Conservation (phyloP, 2,113 vertebrate species). For the Alouatta palliata region DNA sequence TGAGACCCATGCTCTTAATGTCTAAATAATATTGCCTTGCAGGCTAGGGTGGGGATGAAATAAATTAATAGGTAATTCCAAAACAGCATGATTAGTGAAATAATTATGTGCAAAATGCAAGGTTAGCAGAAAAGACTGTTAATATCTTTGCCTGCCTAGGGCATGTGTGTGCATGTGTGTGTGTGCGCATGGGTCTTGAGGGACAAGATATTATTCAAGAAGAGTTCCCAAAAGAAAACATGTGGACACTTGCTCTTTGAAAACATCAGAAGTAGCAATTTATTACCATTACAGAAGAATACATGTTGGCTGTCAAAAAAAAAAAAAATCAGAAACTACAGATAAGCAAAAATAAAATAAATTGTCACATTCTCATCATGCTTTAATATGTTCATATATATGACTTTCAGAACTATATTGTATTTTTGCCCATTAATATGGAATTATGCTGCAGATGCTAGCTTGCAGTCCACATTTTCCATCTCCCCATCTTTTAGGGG, state of each 20-base stretch:
- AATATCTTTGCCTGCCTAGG: neutral
- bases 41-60: neutral
- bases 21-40: neutral
- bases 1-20: neutral
- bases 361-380: neutral
- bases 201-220: neutral
- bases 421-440: neutral
- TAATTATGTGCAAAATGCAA: neutral
- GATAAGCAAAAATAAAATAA: conserved; percentile 53
- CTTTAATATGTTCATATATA: neutral
- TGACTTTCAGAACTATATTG: neutral
- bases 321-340: conserved; percentile 45
- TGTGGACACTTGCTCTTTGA: neutral
- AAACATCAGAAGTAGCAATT: conserved; percentile 35
- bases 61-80: neutral
- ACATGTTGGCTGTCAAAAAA: conserved; percentile 51
- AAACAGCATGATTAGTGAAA: neutral
- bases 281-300: conserved; percentile 48
- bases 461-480: neutral
- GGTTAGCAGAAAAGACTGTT: neutral
- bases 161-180: neutral
- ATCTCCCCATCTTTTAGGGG: no score
- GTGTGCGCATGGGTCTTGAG: neutral
- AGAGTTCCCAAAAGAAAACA: neutral
- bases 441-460: neutral